phyloP scores from a whole-genome alignment of 1,140 invertebrate genomes.

The Drosophila sucinea region DNA sequence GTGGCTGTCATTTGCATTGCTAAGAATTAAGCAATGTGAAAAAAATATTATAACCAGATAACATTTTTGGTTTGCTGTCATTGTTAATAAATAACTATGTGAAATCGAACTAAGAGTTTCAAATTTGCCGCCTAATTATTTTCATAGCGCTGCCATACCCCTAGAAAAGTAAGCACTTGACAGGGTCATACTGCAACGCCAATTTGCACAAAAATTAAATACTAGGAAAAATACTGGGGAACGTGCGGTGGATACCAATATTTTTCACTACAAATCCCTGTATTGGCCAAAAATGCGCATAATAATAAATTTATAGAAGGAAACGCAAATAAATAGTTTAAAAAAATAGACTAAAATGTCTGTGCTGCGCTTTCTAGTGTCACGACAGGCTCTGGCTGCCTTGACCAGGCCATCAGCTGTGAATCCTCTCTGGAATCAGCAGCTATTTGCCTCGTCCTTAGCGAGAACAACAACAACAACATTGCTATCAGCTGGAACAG shows the following conservation, averaged over 20 bases:
- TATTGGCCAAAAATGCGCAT: conserved; percentile 46
- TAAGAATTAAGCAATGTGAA: not conserved
- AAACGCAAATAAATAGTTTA: conserved; percentile 26
- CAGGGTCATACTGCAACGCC: not conserved
- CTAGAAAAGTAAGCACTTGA: not conserved
- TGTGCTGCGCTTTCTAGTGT: conserved; percentile 61
- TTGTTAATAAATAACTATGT: not conserved
- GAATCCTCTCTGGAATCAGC: conserved; percentile 33
- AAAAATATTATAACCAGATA: not conserved
- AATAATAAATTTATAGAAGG: conserved; percentile 28
- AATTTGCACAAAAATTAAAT: not conserved
- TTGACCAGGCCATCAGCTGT: conserved; percentile 33
- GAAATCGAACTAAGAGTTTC: no score
- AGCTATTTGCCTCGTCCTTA: conserved; percentile 42
- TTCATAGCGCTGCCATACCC: not conserved
- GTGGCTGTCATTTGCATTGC: no score
- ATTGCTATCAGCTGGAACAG: conserved; percentile 22
- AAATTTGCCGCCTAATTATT: not conserved
- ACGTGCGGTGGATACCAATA: not conserved
- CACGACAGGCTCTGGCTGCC: conserved; percentile 59
- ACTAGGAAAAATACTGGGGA: conserved; percentile 3
- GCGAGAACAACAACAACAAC: conserved; percentile 22
- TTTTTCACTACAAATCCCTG: not conserved
- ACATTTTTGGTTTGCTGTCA: not conserved
- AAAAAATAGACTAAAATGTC: conserved; percentile 50